A percentile compares a stretch with the other conserved stretches of the same genome.
Evolutionary conservation across 2,113 vertebrate genomes (phyloP).

Genomic region (Corythaeola cristata): DNA sequence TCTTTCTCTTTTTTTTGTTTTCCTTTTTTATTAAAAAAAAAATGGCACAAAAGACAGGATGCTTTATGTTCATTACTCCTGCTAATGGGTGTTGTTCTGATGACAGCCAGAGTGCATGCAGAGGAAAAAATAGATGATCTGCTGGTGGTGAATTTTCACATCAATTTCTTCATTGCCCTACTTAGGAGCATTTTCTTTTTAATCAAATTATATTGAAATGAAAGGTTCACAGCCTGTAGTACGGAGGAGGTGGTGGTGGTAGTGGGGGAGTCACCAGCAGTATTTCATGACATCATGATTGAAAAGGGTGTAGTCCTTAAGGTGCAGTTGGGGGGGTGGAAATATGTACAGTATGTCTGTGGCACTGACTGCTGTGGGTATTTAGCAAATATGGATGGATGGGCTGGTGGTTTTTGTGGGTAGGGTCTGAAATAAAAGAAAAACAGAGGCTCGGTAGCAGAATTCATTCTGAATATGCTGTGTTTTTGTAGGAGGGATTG

Average conservation of each 20-base stretch:
- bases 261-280: constrained; percentile 69
- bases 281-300: constrained; percentile 77
- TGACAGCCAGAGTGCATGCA: constrained; percentile 52
- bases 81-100: constrained; percentile 68
- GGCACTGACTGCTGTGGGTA: constrained; percentile 33
- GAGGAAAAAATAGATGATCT: constrained; percentile 32
- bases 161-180: constrained; percentile 48
- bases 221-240: constrained; percentile 50
- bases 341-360: constrained; percentile 43
- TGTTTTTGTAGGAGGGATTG: constrained; percentile 45
- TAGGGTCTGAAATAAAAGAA: constrained; percentile 42
- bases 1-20: not conserved
- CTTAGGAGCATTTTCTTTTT: constrained; percentile 56
- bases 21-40: not conserved
- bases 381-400: constrained; percentile 61
- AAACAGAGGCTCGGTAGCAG: constrained; percentile 24
- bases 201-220: constrained; percentile 58
- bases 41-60: not conserved
- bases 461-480: constrained; percentile 34
- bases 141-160: constrained; percentile 49
- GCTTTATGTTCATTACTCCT: constrained; percentile 59
- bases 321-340: constrained; percentile 60
- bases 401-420: constrained; percentile 10
- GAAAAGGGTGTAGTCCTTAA: constrained; percentile 77
- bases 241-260: constrained; percentile 28